Evolutionary conservation across 2,797 vertebrate species (phyloP).

Genomic region (Crenuchus spilurus): DNA sequence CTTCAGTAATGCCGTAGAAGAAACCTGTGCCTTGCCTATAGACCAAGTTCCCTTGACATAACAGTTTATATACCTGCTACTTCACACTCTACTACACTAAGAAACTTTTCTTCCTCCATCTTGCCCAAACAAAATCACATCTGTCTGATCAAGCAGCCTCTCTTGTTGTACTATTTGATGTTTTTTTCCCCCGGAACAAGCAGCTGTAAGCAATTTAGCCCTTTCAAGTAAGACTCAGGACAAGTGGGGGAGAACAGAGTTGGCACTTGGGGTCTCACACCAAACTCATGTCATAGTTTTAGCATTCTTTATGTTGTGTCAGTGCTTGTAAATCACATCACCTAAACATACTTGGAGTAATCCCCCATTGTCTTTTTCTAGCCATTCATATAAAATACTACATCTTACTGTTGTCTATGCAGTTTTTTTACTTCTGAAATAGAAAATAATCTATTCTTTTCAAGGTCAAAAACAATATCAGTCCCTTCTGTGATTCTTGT

Average conservation of each 20-base stretch:
- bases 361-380: neutral
- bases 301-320: constrained; percentile 4
- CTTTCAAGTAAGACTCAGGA: constrained; percentile 59
- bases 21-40: too few relatives aligned
- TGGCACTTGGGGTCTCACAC: constrained; percentile 57
- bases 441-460: neutral
- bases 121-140: constrained; percentile 37
- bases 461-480: neutral
- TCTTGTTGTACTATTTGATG: constrained; percentile 49
- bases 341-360: too few relatives aligned
- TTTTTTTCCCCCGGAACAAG: constrained; percentile 53
- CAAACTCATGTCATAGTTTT: constrained; percentile 56
- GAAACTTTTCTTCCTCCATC: neutral
- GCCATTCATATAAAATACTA: neutral
- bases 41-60: too few relatives aligned
- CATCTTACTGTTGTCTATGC: neutral
- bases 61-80: too few relatives aligned
- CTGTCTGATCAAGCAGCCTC: constrained; percentile 50
- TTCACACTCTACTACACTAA: neutral
- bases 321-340: neutral
- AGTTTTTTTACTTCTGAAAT: neutral
- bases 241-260: constrained; percentile 58
- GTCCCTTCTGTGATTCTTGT: neutral
- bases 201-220: constrained; percentile 79
- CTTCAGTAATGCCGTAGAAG: too few relatives aligned